Evolutionary conservation across 2,797 vertebrate species (phyloP), one percentile per base, ranked within the genome.

Genomic region (Perodicticus potto): DNA sequence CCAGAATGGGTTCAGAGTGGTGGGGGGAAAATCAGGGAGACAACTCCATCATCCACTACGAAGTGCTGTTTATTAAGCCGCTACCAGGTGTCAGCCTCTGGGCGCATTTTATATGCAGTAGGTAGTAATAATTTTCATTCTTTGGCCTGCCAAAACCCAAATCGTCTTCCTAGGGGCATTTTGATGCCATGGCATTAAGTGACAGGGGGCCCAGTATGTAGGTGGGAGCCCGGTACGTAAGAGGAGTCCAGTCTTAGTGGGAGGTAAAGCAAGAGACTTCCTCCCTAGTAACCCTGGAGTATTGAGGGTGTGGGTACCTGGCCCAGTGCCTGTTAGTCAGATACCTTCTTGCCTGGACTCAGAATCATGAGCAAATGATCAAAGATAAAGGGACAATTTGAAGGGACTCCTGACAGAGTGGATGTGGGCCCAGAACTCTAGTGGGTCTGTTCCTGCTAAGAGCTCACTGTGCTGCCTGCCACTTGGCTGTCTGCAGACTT

Each of bases 1-100:
- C 37, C 12, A 43, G 70, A 61, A 85, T 0, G 29, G 61, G 55
- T 12, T 76, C 67, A 45, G 83, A 89, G 65, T 0, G 1, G 49
- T 19, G 14, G 23, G 49, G 37, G 69, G 43, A 65, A 72, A 61
- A 69, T 73, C 55, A 55, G 72, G 63, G 27, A 10, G 57, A 55
- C 9, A 14, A 40, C n/a, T 74, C n/a, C 32, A 40, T n/a, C 9
- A 5, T 0, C 1, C 2, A 0, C 53, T 11, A 11, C 0, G 3
- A 72, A 6, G 22, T 13, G 76, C 49, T 32, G 2, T 17, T 55
- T 40, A 37, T 3, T 13, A 17, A 69, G 81, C 22, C n/a, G 10
- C 17, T n/a, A 27, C 40, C 13, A 2, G n/a, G 16, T 12, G 23
- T 27, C 40, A 61, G n/a, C 29, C 57, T 32, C 22, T 29, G 49